Evolutionary conservation across 2,797 vertebrate species (phyloP).

Genomic region (Pseudopleuronectes americanus): DNA sequence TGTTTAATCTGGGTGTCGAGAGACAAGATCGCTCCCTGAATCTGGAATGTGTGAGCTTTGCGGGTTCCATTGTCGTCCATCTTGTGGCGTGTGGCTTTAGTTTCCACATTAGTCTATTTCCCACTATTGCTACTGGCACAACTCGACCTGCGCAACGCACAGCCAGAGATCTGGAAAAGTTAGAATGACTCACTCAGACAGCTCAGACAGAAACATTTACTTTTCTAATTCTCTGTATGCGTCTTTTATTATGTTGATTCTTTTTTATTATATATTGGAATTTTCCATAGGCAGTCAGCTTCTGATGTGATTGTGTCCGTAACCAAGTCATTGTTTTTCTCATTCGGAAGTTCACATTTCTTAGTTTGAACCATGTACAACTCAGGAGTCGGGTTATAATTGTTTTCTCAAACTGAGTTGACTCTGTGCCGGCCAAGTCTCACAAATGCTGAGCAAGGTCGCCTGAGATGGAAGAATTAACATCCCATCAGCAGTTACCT

Average conservation of each 20-base stretch:
- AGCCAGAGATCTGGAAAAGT: slow-evolving; percentile 88
- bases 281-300: slow-evolving; percentile 55
- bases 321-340: slow-evolving; percentile 8
- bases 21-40: slow-evolving; percentile 62
- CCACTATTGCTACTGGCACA: slow-evolving; percentile 84
- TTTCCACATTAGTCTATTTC: slow-evolving; percentile 85
- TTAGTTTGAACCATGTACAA: slow-evolving; percentile 22
- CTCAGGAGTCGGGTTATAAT: slow-evolving; percentile 54
- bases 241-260: slow-evolving; percentile 40
- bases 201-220: slow-evolving; percentile 76
- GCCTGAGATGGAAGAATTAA: slow-evolving; percentile 32
- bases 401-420: slow-evolving; percentile 29
- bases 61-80: slow-evolving; percentile 76
- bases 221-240: slow-evolving; percentile 65
- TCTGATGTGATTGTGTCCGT: slow-evolving; percentile 44
- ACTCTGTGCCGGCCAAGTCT: slow-evolving; percentile 31
- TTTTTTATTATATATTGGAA: slow-evolving; percentile 49
- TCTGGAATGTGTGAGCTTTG: slow-evolving; percentile 72
- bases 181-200: slow-evolving; percentile 82
- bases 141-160: slow-evolving; percentile 50
- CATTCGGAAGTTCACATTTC: too few relatives aligned
- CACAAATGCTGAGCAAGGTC: slow-evolving; percentile 36
- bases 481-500: background rate
- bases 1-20: slow-evolving; percentile 64
- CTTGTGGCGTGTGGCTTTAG: slow-evolving; percentile 83